Evolutionary conservation across 2,888 invertebrate species (phyloP).

Genomic region (Drosophila mulleri): DNA sequence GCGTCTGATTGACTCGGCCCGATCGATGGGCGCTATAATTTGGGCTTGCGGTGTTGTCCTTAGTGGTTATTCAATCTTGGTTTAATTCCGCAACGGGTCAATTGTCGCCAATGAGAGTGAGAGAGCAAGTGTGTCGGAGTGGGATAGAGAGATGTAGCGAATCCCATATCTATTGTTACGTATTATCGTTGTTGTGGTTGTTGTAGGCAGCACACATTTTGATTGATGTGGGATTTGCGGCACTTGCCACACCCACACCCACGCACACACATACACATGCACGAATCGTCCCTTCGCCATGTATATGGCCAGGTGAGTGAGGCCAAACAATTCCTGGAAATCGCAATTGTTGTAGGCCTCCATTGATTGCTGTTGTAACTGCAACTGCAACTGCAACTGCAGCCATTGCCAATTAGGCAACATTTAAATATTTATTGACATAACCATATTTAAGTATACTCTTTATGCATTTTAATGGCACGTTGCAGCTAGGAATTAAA

Average conservation of each 20-base stretch:
- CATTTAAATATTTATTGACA: constrained; percentile 29
- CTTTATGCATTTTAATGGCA: background rate
- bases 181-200: constrained; percentile 32
- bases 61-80: constrained; percentile 76
- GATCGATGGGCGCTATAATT: constrained; percentile 61
- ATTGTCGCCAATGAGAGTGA: constrained; percentile 36
- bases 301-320: background rate
- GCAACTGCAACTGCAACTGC: constrained; percentile 1
- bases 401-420: constrained; percentile 36
- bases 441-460: background rate
- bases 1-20: constrained; percentile 42
- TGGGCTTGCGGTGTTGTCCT: constrained; percentile 57
- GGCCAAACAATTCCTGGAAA: constrained; percentile 32
- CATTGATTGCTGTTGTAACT: constrained; percentile 13
- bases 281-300: too few species aligned
- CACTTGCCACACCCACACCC: constrained; percentile 59
- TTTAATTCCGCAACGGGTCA: constrained; percentile 67
- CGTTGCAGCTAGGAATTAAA: background rate
- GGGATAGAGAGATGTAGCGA: background rate
- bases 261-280: constrained; percentile 28
- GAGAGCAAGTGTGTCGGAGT: background rate
- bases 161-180: constrained; percentile 18
- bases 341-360: constrained; percentile 7
- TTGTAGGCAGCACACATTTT: constrained; percentile 49
- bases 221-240: constrained; percentile 83